Conservation (phyloP, 2,113 vertebrate genomes). For the Prietella phreatophila region DNA sequence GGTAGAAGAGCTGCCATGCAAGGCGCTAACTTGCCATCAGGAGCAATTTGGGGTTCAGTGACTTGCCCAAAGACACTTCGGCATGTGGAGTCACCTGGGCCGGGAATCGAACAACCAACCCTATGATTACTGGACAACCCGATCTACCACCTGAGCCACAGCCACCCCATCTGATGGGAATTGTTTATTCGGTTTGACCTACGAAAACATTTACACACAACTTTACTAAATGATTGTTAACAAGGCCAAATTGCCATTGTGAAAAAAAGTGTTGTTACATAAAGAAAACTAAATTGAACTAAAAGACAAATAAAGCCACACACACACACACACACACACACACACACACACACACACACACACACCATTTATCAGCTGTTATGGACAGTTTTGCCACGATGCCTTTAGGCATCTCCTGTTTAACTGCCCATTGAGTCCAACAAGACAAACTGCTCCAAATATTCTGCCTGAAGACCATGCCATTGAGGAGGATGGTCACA, state of each 20-base stretch:
- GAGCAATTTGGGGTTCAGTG: too few species aligned
- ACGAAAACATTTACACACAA: neutral
- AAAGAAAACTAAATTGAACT: neutral
- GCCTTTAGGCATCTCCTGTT: neutral
- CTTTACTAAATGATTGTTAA: neutral
- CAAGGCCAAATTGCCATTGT: neutral
- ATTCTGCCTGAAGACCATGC: conserved; percentile 38
- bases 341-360: neutral
- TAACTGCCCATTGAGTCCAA: conserved; percentile 47
- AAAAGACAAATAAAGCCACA: neutral
- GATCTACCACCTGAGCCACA: too few species aligned
- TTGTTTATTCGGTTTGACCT: neutral
- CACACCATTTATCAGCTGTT: neutral
- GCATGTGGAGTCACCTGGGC: too few species aligned
- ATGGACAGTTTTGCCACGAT: conserved; percentile 23
- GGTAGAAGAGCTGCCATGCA: too few species aligned
- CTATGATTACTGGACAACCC: too few species aligned
- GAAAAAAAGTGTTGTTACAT: neutral
- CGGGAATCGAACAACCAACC: too few species aligned
- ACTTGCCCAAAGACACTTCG: too few species aligned
- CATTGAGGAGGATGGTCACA: conserved; percentile 18
- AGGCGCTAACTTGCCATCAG: too few species aligned
- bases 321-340: neutral
- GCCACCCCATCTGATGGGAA: neutral
- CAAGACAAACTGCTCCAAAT: conserved; percentile 60